Evolutionary conservation across 2,888 invertebrate species (phyloP).

Genomic region (Sesia apiformis): DNA sequence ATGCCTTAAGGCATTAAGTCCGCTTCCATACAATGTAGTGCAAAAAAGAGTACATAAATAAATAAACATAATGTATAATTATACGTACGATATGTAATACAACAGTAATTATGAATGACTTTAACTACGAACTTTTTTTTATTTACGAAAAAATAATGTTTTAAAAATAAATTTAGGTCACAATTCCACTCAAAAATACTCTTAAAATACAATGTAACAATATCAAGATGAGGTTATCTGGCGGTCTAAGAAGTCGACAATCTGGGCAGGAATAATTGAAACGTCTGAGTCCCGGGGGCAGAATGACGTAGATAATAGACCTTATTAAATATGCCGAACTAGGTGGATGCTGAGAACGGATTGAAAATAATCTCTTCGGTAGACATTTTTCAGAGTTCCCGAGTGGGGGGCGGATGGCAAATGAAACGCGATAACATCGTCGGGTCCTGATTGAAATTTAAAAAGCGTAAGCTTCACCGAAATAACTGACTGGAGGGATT

Average conservation of each 20-base stretch:
- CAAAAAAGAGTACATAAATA: no score
- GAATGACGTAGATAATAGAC: slow-evolving; percentile 50
- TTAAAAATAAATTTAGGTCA: no score
- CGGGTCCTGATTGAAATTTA: slow-evolving; percentile 40
- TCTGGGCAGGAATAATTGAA: slow-evolving; percentile 45
- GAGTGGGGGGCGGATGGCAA: slow-evolving; percentile 20
- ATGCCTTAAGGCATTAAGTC: no score
- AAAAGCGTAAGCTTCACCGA: slow-evolving; percentile 37
- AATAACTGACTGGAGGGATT: slow-evolving; percentile 26
- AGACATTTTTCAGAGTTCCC: slow-evolving; percentile 45
- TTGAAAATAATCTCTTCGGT: slow-evolving; percentile 52
- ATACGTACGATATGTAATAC: no score
- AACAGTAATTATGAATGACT: no score
- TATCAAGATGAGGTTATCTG: neutral
- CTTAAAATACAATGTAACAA: no score
- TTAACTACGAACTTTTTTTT: no score
- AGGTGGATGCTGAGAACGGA: slow-evolving; percentile 36
- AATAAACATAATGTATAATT: no score
- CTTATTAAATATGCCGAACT: slow-evolving; percentile 61
- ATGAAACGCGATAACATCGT: slow-evolving; percentile 39
- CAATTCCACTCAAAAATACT: no score
- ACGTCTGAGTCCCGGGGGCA: slow-evolving; percentile 36
- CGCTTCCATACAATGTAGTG: no score
- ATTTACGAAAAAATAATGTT: no score
- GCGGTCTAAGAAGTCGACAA: slow-evolving; percentile 22